Percentiles rank a stretch among this genome's conserved stretches.
phyloP scores from a whole-genome alignment of 1,140 invertebrate genomes.

The Cyrtorhinus lividipennis region DNA sequence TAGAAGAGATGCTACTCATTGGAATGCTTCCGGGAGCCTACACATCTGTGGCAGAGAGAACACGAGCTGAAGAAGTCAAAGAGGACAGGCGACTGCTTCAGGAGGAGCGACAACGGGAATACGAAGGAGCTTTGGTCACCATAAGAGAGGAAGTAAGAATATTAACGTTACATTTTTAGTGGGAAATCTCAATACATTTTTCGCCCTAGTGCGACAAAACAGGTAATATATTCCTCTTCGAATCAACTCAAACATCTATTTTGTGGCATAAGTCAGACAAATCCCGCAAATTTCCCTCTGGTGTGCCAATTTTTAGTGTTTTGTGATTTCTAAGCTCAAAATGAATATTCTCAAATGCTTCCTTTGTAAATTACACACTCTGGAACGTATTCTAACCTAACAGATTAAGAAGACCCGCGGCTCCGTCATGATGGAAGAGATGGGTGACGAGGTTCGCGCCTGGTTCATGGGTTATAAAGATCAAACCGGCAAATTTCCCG shows the following conservation, averaged over 20 bases:
- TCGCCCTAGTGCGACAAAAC: too few species aligned
- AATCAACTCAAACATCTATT: too few species aligned
- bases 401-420: slow-evolving; percentile 35
- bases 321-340: too few species aligned
- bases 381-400: too few species aligned
- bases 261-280: too few species aligned
- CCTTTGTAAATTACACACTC: too few species aligned
- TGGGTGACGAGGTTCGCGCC: slow-evolving; percentile 65
- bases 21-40: slow-evolving; percentile 40
- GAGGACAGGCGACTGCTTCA: slow-evolving; percentile 44
- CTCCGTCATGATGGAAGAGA: slow-evolving; percentile 58
- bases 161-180: too few species aligned
- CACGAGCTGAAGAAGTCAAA: slow-evolving; percentile 35
- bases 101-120: slow-evolving; percentile 41
- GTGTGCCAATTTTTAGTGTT: too few species aligned
- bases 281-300: too few species aligned
- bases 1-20: slow-evolving; percentile 75
- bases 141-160: slow-evolving; percentile 36
- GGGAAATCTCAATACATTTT: too few species aligned
- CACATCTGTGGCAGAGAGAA: slow-evolving; percentile 27
- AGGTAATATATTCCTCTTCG: too few species aligned
- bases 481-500: slow-evolving; percentile 74
- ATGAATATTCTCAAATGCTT: too few species aligned
- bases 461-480: slow-evolving; percentile 63
- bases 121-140: slow-evolving; percentile 39